Evolutionary conservation across 2,888 invertebrate species (phyloP), one percentile per base, ranked within the genome.

Genomic region (Drosophila mimica): DNA sequence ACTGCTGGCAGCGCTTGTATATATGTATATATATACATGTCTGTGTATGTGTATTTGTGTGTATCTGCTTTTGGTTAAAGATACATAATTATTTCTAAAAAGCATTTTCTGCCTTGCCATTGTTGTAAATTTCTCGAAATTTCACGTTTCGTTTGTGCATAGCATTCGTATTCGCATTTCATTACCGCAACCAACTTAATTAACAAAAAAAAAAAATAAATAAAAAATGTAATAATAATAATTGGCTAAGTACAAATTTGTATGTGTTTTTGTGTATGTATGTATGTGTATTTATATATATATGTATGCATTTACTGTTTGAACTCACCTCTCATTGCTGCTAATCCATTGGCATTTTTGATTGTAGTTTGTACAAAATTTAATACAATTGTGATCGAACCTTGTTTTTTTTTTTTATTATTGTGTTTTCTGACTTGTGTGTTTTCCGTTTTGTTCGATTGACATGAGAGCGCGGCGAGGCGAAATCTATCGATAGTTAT

Each of bases 71-170:
- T 91, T 82, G 85, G 79, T 81, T 85, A 82, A 85, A 91, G 90
- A 92, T 91, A 91, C 92, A 91, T 89, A 91, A 91, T 91, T 91
- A 92, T 89, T 91, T 91, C 91, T 91, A 83, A 92, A 92, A 92
- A 91, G 82, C 90, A 92, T 88, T 92, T 92, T 91, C 91, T 90
- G 92, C 93, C 92, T 88, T 83, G 75, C 88, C 84, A 90, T 92
- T 91, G 88, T 91, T 88, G 90, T 86, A 92, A 90, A 89, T 91
- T 88, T 88, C 81, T 91, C 85, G 83, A 86, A 88, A 85, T 91
- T 91, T 91, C 89, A 84, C 83, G 83, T 73, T 78, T 80, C 73
- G 71, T n/a, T 58, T 81, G 59, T 17, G 67, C 58, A 66, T 28
- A 62, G 34, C 61, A 54, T 64, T 46, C 46, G 56, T 38, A 69